A percentile compares a stretch with the other conserved stretches of the same genome.
Conservation (phyloP, 2,888 invertebrate genomes). For the Leptothorax acervorum region DNA sequence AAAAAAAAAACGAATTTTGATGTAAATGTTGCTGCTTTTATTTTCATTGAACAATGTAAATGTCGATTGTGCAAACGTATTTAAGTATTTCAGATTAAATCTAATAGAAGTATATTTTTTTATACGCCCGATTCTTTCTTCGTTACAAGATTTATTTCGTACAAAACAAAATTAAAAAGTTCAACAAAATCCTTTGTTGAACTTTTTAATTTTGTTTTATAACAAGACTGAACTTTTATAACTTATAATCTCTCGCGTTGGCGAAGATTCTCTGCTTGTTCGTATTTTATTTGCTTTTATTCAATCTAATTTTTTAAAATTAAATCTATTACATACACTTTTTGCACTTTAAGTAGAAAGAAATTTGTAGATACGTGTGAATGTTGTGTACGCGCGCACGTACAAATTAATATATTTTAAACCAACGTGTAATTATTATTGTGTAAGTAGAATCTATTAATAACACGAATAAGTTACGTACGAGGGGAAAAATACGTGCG, state of each 20-base stretch:
- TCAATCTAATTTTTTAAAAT: slow-evolving; percentile 11
- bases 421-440: background rate
- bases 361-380: background rate
- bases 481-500: background rate
- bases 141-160: background rate
- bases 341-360: slow-evolving; percentile 5
- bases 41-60: background rate
- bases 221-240: background rate
- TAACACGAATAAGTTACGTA: slow-evolving; percentile 26
- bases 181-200: background rate
- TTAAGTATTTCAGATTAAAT: background rate
- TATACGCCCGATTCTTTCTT: background rate
- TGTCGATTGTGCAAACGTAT: background rate
- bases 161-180: background rate
- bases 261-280: background rate
- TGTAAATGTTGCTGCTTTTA: background rate
- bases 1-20: background rate
- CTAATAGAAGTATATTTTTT: background rate
- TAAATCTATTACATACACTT: background rate
- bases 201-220: background rate
- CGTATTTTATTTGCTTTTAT: background rate
- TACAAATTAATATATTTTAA: background rate
- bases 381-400: background rate
- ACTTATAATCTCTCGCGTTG: background rate
- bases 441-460: slow-evolving; percentile 1